Evolutionary conservation across 2,888 invertebrate genomes (phyloP), one percentile per base, ranked within the genome.

Genomic region (Linhomoeus sp.): DNA sequence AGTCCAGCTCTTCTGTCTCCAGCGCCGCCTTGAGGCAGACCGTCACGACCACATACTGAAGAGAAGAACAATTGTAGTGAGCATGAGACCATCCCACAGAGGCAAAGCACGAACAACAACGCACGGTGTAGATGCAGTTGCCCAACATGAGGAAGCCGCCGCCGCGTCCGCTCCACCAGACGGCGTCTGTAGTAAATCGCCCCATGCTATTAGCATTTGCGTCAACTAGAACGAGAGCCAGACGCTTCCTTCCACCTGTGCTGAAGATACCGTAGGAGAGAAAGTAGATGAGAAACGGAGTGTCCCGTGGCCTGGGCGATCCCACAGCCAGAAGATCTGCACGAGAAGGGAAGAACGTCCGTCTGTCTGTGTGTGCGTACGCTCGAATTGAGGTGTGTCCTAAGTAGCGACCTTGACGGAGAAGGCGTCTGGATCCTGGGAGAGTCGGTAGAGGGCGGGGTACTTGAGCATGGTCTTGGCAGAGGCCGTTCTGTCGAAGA

Each of bases 21-120:
- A 99, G 75, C n/a, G 94, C 90, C 50, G 94, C 90, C 74, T 97
- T 97, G 58, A 88, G 73, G 68, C 92, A 92, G 48, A 97, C 97
- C n/a, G 88, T 86, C 53, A 90, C 78, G 56, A 99, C 87, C 54
- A 92, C 90, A 73, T 85, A 92, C 90, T 71, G 61, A 45, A 66
- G 62, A 41, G 12, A 22, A 47, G 58, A 55, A 79, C 81, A 80
- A 39, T 87, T 88, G 19, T 37, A 5, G 19, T 17, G 9, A 37
- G 59, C 3, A n/a, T 5, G n/a, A 3, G n/a, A 17, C 37, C 9
- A 3, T 37, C 19, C 17, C 17, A 5, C 17, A 5, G 37, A 3
- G 17, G 3, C 19, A 5, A 5, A 5, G 3, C 17, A 5, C 56
- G 58, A 69, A 70, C 37, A 7, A 17, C 5, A 48, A 70, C 75